A percentile compares a stretch with the other conserved stretches of the same genome.
phyloP scores from a whole-genome alignment of 2,797 vertebrate species.

The Morus bassanus region DNA sequence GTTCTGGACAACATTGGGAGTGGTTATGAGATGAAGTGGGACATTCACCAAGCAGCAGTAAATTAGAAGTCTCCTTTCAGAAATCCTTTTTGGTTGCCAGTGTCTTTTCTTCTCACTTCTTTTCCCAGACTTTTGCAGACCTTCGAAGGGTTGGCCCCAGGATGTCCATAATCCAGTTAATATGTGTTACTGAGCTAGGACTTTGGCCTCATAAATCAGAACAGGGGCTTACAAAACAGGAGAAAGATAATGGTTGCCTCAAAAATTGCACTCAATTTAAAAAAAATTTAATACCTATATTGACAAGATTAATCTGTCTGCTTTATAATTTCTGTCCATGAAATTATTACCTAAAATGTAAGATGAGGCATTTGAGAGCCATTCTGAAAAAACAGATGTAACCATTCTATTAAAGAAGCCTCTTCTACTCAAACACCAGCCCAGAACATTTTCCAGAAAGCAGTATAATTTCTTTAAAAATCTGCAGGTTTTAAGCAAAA shows the following conservation, averaged over 20 bases:
- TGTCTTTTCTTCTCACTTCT: background rate
- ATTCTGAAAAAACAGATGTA: background rate
- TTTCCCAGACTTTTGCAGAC: background rate
- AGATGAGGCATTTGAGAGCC: background rate
- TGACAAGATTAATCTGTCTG: background rate
- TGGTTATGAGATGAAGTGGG: background rate
- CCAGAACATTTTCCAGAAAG: background rate
- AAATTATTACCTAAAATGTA: background rate
- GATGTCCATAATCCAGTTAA: background rate
- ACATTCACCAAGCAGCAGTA: background rate
- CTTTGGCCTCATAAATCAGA: background rate
- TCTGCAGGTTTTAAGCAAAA: background rate
- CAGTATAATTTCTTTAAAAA: background rate
- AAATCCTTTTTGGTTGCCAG: background rate
- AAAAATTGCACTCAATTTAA: background rate
- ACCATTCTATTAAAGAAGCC: background rate
- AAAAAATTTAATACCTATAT: background rate
- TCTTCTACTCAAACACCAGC: background rate
- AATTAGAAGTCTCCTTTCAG: background rate
- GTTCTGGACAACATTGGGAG: background rate
- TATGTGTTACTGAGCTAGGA: background rate
- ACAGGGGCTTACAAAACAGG: background rate
- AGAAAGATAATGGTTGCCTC: background rate
- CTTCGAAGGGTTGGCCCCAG: background rate
- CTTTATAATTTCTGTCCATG: background rate